Conservation (phyloP, 2,113 vertebrate genomes). For the Callaeas wilsoni region DNA sequence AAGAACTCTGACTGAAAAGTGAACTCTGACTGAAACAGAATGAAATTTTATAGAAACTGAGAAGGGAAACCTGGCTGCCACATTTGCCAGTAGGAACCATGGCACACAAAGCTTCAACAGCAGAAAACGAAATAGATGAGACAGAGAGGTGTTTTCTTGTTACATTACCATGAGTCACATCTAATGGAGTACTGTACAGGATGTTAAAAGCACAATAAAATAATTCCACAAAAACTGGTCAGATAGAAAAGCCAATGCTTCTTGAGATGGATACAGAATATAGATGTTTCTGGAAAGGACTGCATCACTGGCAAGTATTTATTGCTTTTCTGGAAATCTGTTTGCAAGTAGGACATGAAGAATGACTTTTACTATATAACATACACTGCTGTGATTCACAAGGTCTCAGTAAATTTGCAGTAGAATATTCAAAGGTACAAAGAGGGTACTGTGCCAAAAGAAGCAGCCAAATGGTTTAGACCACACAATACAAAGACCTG, state of each 20-base stretch:
- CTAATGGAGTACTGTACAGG: not conserved
- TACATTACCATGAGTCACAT: not conserved
- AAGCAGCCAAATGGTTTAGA: not conserved
- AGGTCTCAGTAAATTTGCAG: not conserved
- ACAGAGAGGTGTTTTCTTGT: not conserved
- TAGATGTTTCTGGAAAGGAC: not conserved
- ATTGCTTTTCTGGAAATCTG: not conserved
- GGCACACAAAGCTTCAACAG: not conserved
- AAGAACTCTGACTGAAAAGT: too few relatives aligned
- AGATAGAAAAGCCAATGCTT: not conserved
- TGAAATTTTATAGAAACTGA: not conserved
- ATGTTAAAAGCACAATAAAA: not conserved
- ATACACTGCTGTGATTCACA: not conserved
- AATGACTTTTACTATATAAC: not conserved
- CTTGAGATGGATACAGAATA: not conserved
- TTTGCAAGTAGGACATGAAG: not conserved
- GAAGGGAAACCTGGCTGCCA: not conserved
- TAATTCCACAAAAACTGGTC: not conserved
- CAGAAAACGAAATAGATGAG: not conserved
- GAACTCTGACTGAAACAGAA: not conserved
- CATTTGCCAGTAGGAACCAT: not conserved
- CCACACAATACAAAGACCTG: not conserved
- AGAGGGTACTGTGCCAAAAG: not conserved
- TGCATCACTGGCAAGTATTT: not conserved
- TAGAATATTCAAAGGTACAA: not conserved